These are phyloP conservation scores for Gobionotothen gibberifrons DNA, from an alignment of 2,797 vertebrate genomes.

Conservation along the genomic window DNA sequence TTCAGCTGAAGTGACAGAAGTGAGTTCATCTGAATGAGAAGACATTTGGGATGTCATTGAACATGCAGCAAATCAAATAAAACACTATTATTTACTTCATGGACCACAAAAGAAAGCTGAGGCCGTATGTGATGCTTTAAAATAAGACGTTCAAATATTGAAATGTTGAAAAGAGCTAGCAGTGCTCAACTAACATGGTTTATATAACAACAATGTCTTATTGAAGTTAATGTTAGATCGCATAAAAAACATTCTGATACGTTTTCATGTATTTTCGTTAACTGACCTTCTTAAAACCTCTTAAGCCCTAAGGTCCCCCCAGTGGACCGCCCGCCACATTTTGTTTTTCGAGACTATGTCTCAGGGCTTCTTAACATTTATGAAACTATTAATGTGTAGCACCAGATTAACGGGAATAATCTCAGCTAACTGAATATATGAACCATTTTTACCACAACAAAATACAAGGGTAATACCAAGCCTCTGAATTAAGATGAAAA, in stretches of 20 bases:
- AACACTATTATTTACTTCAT: conserved; percentile 4
- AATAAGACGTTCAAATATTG: conserved; percentile 1
- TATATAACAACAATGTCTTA: neutral
- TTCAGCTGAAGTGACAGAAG: conserved; percentile 17
- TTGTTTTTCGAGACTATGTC: too few relatives aligned
- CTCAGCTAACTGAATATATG: too few relatives aligned
- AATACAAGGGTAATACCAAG: too few relatives aligned
- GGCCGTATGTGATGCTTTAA: neutral
- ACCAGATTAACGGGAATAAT: too few relatives aligned
- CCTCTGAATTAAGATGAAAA: too few relatives aligned
- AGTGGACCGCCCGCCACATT: too few relatives aligned
- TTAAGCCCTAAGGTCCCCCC: too few relatives aligned
- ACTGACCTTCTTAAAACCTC: conserved; percentile 1
- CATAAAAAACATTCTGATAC: neutral
- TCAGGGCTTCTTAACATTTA: too few relatives aligned
- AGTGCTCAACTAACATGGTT: neutral
- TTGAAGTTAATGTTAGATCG: neutral
- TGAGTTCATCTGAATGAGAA: conserved; percentile 17
- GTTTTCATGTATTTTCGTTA: neutral
- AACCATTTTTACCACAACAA: too few relatives aligned
- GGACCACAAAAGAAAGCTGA: conserved; percentile 15
- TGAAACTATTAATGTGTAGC: too few relatives aligned
- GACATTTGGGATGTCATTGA: conserved; percentile 8
- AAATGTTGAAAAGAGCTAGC: too few relatives aligned
- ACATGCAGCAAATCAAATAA: conserved; percentile 10